Percentiles rank a stretch among this genome's conserved stretches.
These are phyloP conservation scores for Heliconius aoede DNA, from an alignment of 2,888 invertebrate species.

Conservation along the genomic window DNA sequence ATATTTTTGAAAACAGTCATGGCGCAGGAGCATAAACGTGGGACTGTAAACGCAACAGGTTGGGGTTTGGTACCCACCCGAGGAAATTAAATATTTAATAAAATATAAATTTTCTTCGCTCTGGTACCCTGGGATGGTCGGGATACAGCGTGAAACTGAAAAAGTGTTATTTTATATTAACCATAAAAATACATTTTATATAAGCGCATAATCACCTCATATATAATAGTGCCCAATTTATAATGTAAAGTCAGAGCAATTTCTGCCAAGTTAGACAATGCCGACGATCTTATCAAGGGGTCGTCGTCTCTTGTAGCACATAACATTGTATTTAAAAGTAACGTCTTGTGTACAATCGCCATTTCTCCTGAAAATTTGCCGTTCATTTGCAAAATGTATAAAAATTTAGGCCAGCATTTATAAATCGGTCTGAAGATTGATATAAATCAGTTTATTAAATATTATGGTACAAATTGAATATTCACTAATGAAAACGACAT, in stretches of 20 bases:
- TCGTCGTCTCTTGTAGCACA: constrained; percentile 88
- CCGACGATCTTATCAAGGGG: constrained; percentile 89
- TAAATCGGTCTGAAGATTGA: no score
- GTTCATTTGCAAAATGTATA: no score
- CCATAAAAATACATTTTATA: no score
- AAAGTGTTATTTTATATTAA: no score
- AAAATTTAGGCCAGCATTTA: no score
- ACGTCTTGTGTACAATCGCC: constrained; percentile 86
- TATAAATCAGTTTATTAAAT: no score
- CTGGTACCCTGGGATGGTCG: neutral
- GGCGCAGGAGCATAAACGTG: neutral
- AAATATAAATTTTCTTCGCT: no score
- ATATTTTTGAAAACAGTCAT: neutral
- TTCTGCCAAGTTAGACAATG: constrained; percentile 93
- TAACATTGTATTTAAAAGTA: constrained; percentile 88
- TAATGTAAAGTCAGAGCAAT: constrained; percentile 89
- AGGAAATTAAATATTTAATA: neutral
- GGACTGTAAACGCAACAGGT: neutral
- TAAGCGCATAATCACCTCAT: constrained; percentile 83
- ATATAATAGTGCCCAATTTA: constrained; percentile 87
- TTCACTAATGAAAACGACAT: no score
- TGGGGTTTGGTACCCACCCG: neutral
- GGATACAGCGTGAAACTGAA: no score
- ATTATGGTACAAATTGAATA: no score
- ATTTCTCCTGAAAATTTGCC: constrained; percentile 85